Evolutionary conservation across 53 echinoderm and acorn worm species (phyloP).

Genomic region (Temnopleurus reevesii): DNA sequence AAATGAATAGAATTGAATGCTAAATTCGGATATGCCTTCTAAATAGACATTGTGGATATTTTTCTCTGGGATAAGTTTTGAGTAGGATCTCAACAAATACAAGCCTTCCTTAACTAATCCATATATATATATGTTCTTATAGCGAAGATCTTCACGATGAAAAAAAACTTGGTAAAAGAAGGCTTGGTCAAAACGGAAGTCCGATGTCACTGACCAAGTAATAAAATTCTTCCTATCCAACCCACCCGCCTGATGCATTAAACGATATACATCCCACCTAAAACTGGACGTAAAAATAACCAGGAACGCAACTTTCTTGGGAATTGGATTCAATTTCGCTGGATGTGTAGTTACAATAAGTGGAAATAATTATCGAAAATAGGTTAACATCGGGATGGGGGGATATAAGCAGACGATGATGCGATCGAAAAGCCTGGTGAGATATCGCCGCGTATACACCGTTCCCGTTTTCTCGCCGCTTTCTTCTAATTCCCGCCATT

Average conservation of each 20-base stretch:
- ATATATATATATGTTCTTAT: not conserved
- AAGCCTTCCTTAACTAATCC: not conserved
- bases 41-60: not conserved
- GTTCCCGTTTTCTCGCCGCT: constrained; percentile 20
- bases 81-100: not conserved
- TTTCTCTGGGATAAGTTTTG: not conserved
- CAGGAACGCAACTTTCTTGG: constrained; percentile 17
- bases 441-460: not conserved
- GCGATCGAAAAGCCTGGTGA: constrained; percentile 15
- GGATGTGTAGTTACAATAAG: constrained; percentile 39
- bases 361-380: constrained; percentile 46
- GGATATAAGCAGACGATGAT: not conserved
- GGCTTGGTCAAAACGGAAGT: constrained; percentile 35
- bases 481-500: constrained; percentile 43
- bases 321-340: constrained; percentile 29
- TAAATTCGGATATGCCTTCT: not conserved
- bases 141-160: not conserved
- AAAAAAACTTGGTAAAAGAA: not conserved
- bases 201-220: constrained; percentile 29
- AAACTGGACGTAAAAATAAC: constrained; percentile 1
- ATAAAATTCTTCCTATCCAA: not conserved
- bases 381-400: constrained; percentile 21
- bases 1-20: not conserved
- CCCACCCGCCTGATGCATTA: constrained; percentile 15
- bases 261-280: not conserved